These are phyloP conservation scores for Drosophila lowei DNA, from an alignment of 1,140 invertebrate species.

Conservation along the genomic window DNA sequence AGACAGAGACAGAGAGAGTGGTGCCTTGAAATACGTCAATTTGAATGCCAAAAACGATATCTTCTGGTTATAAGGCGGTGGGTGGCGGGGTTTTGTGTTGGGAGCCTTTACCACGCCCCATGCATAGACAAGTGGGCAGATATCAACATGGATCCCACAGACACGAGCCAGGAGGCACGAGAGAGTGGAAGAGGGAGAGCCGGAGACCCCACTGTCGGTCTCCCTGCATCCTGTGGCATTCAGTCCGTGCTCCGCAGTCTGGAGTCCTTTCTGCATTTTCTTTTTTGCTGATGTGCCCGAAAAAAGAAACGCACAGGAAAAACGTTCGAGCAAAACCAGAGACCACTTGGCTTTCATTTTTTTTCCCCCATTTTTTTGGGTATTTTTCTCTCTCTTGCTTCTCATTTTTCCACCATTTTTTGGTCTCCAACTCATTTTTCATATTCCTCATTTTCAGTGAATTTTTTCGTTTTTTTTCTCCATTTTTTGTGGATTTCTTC, in stretches of 20 bases:
- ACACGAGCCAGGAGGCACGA: background rate
- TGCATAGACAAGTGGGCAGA: constrained; percentile 68
- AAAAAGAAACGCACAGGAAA: constrained; percentile 27
- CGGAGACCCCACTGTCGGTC: background rate
- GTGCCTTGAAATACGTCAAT: constrained; percentile 58
- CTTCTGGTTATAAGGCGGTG: background rate
- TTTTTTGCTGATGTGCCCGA: constrained; percentile 56
- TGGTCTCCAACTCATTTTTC: background rate
- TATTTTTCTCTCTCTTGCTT: background rate
- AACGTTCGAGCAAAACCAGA: constrained; percentile 23
- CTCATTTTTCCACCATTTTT: no score
- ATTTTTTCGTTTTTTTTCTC: background rate
- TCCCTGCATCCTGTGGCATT: constrained; percentile 35
- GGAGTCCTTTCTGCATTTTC: constrained; percentile 37
- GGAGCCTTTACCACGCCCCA: constrained; percentile 26
- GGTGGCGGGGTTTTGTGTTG: constrained; percentile 4
- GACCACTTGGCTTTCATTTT: constrained; percentile 48
- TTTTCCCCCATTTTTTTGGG: constrained; percentile 25
- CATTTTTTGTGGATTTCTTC: no score
- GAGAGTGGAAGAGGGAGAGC: constrained; percentile 12
- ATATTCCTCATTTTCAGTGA: background rate
- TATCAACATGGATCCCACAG: constrained; percentile 27
- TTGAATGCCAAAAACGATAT: constrained; percentile 64
- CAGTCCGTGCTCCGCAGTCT: background rate
- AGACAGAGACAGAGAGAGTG: constrained; percentile 14